Conservation (phyloP, 2,888 invertebrate genomes). For the Dorcus hopei region DNA sequence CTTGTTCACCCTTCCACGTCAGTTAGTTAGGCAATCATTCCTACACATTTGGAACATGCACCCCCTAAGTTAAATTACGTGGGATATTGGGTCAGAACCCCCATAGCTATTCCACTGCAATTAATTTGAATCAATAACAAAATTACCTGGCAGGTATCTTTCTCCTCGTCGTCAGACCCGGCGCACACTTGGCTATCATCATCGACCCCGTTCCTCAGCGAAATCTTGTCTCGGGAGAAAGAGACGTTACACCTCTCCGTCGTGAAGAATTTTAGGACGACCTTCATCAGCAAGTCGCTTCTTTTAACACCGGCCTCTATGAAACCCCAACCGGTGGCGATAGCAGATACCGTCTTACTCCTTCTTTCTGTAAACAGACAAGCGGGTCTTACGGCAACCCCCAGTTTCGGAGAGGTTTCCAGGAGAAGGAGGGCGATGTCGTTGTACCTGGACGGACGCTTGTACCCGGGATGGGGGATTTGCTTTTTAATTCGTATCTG, state of each 20-base stretch:
- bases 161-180: slow-evolving; percentile 44
- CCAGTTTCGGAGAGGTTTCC: slow-evolving; percentile 35
- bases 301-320: slow-evolving; percentile 34
- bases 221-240: not conserved
- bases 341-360: slow-evolving; percentile 26
- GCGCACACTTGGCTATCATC: slow-evolving; percentile 42
- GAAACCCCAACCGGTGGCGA: slow-evolving; percentile 52
- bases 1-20: too few species aligned
- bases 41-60: too few species aligned
- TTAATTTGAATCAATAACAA: too few species aligned
- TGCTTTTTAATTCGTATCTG: slow-evolving; percentile 29
- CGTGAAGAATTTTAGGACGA: slow-evolving; percentile 47
- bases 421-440: slow-evolving; percentile 50
- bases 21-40: too few species aligned
- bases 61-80: too few species aligned
- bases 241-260: slow-evolving; percentile 41
- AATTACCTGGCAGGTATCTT: slow-evolving; percentile 55
- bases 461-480: slow-evolving; percentile 44
- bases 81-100: too few species aligned
- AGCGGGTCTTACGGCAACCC: slow-evolving; percentile 44
- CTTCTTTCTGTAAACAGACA: slow-evolving; percentile 36
- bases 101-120: too few species aligned
- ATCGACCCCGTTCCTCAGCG: slow-evolving; percentile 46
- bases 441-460: slow-evolving; percentile 42
- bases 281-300: slow-evolving; percentile 50